These are phyloP conservation scores for Urocyon cinereoargenteus DNA, from an alignment of 2,797 vertebrate genomes.

Conservation along the genomic window DNA sequence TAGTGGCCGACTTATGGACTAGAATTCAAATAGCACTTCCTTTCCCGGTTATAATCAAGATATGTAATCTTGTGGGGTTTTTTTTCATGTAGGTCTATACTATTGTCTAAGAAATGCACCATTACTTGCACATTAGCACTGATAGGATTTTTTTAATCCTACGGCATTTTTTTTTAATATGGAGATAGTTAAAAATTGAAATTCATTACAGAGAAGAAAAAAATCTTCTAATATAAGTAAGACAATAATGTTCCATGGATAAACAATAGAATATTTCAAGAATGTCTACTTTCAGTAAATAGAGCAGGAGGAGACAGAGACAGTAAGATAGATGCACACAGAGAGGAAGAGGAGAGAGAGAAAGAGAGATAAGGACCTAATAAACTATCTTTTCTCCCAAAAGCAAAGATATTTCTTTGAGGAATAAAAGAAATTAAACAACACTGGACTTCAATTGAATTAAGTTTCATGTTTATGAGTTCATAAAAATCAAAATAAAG, in stretches of 20 bases:
- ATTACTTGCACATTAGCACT: conserved; percentile 58
- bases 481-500: conserved; percentile 59
- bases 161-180: conserved; percentile 31
- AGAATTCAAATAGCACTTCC: conserved; percentile 33
- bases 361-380: neutral
- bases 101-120: conserved; percentile 73
- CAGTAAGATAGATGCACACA: neutral
- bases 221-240: conserved; percentile 16
- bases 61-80: neutral
- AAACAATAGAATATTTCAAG: conserved; percentile 17
- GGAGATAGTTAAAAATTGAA: conserved; percentile 39
- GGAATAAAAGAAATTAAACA: neutral
- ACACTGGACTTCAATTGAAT: neutral
- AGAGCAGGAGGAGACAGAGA: neutral
- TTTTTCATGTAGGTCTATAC: conserved; percentile 45
- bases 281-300: neutral
- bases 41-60: conserved; percentile 63
- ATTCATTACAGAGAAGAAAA: conserved; percentile 62
- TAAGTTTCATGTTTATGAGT: conserved; percentile 3
- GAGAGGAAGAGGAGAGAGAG: too few relatives aligned
- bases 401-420: neutral
- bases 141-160: conserved; percentile 68
- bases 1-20: neutral
- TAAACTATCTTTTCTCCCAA: neutral
- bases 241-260: conserved; percentile 31